These are phyloP conservation scores for Chrysocyon brachyurus DNA, from an alignment of 2,797 vertebrate species.

Conservation along the genomic window DNA sequence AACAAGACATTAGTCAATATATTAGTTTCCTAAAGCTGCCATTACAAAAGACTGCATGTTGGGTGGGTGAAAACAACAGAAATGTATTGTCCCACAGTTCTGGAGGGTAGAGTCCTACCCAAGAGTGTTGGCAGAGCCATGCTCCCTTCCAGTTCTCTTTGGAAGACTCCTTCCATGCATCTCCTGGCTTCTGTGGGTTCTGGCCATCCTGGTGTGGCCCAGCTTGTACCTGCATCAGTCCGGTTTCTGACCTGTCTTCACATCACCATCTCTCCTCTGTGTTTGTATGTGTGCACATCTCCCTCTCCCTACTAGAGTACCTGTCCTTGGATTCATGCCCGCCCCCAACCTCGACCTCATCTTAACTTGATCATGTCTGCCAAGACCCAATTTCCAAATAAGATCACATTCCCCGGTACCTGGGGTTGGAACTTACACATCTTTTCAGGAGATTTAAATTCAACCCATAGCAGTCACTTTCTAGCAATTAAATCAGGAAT, in stretches of 20 bases:
- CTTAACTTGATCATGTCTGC: not conserved
- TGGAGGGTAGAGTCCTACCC: not conserved
- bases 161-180: not conserved
- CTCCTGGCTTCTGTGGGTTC: not conserved
- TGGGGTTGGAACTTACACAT: not conserved
- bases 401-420: not conserved
- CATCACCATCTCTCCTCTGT: not conserved
- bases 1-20: not conserved
- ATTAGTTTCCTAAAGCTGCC: not conserved
- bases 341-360: not conserved
- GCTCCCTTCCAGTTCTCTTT: rapidly evolving
- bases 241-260: not conserved
- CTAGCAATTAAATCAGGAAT: not conserved
- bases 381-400: not conserved
- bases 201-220: not conserved
- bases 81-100: not conserved
- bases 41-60: not conserved
- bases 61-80: not conserved
- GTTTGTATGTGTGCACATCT: not conserved
- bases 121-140: not conserved
- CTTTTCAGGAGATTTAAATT: not conserved
- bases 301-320: not conserved
- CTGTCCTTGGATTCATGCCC: not conserved
- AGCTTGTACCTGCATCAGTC: not conserved
- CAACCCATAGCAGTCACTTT: not conserved